phyloP scores from a whole-genome alignment of 2,888 invertebrate species.

The Chalcis sispes region DNA sequence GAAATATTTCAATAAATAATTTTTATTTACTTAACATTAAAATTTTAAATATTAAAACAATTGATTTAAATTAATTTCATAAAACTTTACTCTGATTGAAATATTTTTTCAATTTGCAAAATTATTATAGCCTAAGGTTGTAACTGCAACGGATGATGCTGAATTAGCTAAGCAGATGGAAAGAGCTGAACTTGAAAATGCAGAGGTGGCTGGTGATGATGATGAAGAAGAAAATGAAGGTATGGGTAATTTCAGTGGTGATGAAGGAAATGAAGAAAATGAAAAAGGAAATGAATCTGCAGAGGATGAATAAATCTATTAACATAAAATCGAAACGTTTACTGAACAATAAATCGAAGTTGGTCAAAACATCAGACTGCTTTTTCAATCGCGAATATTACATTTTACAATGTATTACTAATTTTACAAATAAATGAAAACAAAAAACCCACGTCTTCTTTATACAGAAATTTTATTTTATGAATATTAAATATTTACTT shows the following conservation, averaged over 20 bases:
- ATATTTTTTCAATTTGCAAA: constrained; percentile 47
- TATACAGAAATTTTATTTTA: constrained; percentile 40
- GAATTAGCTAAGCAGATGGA: constrained; percentile 96
- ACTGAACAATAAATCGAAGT: constrained; percentile 26
- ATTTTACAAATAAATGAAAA: constrained; percentile 55
- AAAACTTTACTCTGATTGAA: not conserved
- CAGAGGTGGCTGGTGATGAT: constrained; percentile 94
- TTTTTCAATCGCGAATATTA: constrained; percentile 44
- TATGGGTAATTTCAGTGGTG: constrained; percentile 77
- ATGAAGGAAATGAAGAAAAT: constrained; percentile 74
- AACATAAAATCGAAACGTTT: constrained; percentile 35
- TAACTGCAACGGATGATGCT: constrained; percentile 98
- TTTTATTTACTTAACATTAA: constrained; percentile 14
- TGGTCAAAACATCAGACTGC: constrained; percentile 46
- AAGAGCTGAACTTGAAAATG: constrained; percentile 94
- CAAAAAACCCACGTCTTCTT: constrained; percentile 24
- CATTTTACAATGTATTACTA: constrained; percentile 49
- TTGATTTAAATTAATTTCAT: constrained; percentile 5
- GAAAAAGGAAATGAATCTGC: constrained; percentile 69
- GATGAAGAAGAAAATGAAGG: constrained; percentile 88
- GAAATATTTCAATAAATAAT: not conserved
- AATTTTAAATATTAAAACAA: not conserved
- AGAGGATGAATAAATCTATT: constrained; percentile 67
- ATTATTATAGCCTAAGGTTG: constrained; percentile 98
- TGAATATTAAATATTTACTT: constrained; percentile 36